Conservation (phyloP, 23 tunicate species). For the Clavelina lepadiformis region DNA sequence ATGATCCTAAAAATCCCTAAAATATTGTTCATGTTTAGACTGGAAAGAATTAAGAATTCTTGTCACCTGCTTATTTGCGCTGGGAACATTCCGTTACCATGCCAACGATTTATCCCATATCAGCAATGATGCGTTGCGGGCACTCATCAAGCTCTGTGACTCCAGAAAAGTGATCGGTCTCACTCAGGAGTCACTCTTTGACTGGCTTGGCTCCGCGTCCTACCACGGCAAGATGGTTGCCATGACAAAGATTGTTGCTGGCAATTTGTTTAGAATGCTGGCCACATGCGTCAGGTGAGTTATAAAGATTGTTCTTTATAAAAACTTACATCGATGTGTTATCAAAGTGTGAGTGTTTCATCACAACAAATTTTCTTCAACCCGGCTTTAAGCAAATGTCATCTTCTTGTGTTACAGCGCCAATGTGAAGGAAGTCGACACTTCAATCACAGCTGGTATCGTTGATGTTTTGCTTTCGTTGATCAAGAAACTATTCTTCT, state of each 20-base stretch:
- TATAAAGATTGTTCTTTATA: too few species aligned
- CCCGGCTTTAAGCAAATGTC: too few species aligned
- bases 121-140: slow-evolving; percentile 18
- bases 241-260: slow-evolving; percentile 30
- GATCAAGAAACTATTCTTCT: slow-evolving; percentile 15
- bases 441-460: slow-evolving; percentile 11
- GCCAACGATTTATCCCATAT: slow-evolving; percentile 43
- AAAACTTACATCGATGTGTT: too few species aligned
- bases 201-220: slow-evolving; percentile 22
- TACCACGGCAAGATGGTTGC: slow-evolving; percentile 29
- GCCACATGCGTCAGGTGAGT: slow-evolving; percentile 50
- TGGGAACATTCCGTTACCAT: slow-evolving; percentile 33
- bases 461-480: slow-evolving; percentile 22
- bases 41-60: slow-evolving; percentile 35
- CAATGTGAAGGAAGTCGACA: slow-evolving; percentile 7
- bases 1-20: background rate
- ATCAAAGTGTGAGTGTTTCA: too few species aligned
- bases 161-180: slow-evolving; percentile 18
- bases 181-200: slow-evolving; percentile 12
- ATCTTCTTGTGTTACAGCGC: too few species aligned
- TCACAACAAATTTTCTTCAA: too few species aligned
- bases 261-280: slow-evolving; percentile 46
- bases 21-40: slow-evolving; percentile 15
- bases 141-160: slow-evolving; percentile 42
- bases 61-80: slow-evolving; percentile 41